Evolutionary conservation across 2,113 vertebrate species (phyloP).

Genomic region (Sprattus sprattus): DNA sequence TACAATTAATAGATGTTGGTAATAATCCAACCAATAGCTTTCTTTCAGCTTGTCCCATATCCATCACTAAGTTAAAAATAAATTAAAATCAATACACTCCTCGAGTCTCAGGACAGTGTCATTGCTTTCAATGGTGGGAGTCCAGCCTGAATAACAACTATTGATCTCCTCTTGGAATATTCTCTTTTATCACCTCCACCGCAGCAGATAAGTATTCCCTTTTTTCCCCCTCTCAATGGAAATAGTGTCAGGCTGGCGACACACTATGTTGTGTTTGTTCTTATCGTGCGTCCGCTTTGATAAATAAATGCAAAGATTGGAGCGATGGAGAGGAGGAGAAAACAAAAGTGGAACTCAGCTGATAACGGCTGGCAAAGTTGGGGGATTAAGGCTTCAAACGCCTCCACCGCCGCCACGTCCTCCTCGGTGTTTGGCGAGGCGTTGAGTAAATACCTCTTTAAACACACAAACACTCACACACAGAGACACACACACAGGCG

Average conservation of each 20-base stretch:
- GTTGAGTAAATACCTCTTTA: not conserved
- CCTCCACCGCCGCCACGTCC: slow-evolving; percentile 23
- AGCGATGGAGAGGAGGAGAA: slow-evolving; percentile 47
- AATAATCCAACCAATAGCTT: slow-evolving; percentile 74
- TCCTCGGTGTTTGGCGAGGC: not conserved
- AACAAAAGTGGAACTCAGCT: slow-evolving; percentile 41
- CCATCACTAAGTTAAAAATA: slow-evolving; percentile 81
- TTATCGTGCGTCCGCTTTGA: slow-evolving; percentile 55
- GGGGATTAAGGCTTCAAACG: slow-evolving; percentile 62
- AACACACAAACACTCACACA: slow-evolving; percentile 12
- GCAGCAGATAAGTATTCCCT: slow-evolving; percentile 63
- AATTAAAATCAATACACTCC: slow-evolving; percentile 77
- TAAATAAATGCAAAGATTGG: slow-evolving; percentile 60
- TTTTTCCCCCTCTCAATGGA: slow-evolving; percentile 48
- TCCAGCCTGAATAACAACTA: slow-evolving; percentile 74
- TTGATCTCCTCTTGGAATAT: slow-evolving; percentile 76
- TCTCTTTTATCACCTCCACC: slow-evolving; percentile 71
- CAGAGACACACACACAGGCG: slow-evolving; percentile 18
- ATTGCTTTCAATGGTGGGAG: slow-evolving; percentile 65
- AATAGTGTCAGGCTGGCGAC: slow-evolving; percentile 42
- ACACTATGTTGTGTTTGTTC: slow-evolving; percentile 59
- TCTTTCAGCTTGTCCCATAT: slow-evolving; percentile 73
- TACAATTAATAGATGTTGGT: slow-evolving; percentile 77
- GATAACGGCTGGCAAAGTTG: slow-evolving; percentile 52
- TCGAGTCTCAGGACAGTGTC: slow-evolving; percentile 67